These are phyloP conservation scores for Erebia epiphron DNA, from an alignment of 2,888 invertebrate genomes.

Conservation along the genomic window DNA sequence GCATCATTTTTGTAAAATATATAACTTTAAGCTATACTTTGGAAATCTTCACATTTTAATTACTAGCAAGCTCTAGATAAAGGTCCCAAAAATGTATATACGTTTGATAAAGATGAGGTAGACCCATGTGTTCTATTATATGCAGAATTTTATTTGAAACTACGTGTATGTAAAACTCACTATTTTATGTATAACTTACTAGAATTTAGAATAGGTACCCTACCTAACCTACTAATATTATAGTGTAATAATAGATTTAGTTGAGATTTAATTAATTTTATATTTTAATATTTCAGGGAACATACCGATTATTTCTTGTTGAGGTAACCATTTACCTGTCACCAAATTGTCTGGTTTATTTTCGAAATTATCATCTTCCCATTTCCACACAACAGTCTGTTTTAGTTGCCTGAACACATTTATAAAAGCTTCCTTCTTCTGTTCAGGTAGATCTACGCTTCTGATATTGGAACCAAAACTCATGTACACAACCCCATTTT, in stretches of 20 bases:
- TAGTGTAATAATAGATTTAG: neutral
- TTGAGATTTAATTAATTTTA: neutral
- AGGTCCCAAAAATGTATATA: no score
- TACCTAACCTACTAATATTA: no score
- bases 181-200: no score
- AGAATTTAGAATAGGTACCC: neutral
- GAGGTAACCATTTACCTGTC: slow-evolving; percentile 86
- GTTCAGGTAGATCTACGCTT: slow-evolving; percentile 75
- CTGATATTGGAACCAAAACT: slow-evolving; percentile 84
- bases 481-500: slow-evolving; percentile 81
- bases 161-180: no score
- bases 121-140: no score
- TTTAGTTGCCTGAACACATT: slow-evolving; percentile 83
- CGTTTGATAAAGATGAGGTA: no score
- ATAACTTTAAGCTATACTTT: no score
- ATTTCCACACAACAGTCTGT: slow-evolving; percentile 88
- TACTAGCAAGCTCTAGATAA: no score
- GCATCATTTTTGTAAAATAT: no score
- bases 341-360: slow-evolving; percentile 82
- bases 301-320: slow-evolving; percentile 84
- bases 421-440: slow-evolving; percentile 76
- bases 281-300: slow-evolving; percentile 21
- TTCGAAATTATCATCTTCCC: slow-evolving; percentile 82
- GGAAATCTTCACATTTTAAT: no score
- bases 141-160: no score